Percentiles rank a stretch among this genome's conserved stretches.
These are phyloP conservation scores for Papilio polytes DNA, from an alignment of 1,140 invertebrate genomes.

Conservation along the genomic window DNA sequence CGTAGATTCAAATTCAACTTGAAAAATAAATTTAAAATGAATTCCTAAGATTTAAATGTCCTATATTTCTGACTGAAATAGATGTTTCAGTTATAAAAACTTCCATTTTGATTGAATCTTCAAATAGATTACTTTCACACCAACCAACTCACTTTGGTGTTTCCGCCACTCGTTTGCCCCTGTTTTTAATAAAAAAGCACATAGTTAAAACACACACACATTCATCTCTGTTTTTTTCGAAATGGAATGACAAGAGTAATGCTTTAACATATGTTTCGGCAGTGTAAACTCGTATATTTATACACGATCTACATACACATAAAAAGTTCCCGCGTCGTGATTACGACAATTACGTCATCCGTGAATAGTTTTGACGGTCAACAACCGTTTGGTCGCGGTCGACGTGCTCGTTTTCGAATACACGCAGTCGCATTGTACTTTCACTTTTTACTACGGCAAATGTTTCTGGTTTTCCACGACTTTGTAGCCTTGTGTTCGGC, in stretches of 20 bases:
- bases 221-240: neutral
- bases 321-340: slow-evolving; percentile 49
- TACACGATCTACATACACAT: slow-evolving; percentile 3
- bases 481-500: neutral
- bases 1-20: neutral
- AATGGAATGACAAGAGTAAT: neutral
- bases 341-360: slow-evolving; percentile 62
- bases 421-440: slow-evolving; percentile 55
- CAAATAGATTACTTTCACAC: no score
- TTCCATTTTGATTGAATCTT: no score
- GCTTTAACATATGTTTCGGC: neutral
- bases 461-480: slow-evolving; percentile 17
- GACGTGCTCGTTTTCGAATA: slow-evolving; percentile 56
- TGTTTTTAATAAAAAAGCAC: no score
- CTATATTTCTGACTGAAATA: no score
- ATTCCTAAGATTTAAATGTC: no score
- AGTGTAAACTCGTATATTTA: neutral
- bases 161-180: no score
- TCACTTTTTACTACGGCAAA: slow-evolving; percentile 58
- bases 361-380: slow-evolving; percentile 72
- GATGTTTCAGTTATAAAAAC: no score
- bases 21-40: no score
- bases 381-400: slow-evolving; percentile 70
- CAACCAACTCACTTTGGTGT: no score
- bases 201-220: neutral